Evolutionary conservation across 2,113 vertebrate species (phyloP).

Genomic region (Colaptes auratus): DNA sequence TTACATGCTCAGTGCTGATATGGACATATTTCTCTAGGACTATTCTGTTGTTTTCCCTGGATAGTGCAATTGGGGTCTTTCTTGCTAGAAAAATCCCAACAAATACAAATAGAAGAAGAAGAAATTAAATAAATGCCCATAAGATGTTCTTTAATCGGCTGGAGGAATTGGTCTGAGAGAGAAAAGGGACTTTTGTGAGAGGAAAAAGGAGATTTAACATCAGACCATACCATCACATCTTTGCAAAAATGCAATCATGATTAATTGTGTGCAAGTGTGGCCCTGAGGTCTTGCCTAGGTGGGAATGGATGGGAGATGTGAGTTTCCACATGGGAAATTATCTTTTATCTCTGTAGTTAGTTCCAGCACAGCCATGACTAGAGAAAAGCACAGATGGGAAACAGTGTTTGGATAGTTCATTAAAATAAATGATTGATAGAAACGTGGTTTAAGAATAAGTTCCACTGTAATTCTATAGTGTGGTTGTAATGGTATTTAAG

Average conservation of each 20-base stretch:
- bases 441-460: background rate
- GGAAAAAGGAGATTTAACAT: background rate
- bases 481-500: background rate
- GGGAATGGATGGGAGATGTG: background rate
- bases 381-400: background rate
- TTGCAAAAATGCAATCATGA: background rate
- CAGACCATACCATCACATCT: background rate
- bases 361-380: background rate
- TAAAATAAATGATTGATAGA: background rate
- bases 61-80: background rate
- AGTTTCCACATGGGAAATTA: background rate
- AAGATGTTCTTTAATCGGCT: background rate
- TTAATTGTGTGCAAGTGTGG: background rate
- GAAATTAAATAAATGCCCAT: background rate
- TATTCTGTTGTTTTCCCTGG: background rate
- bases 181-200: background rate
- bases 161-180: background rate
- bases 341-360: background rate
- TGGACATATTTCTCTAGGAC: background rate
- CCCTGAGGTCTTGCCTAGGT: background rate
- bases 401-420: background rate
- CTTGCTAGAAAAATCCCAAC: background rate
- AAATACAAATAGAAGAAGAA: background rate
- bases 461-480: background rate
- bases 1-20: accelerated